phyloP scores from a whole-genome alignment of 2,888 invertebrate species.

The Scrobipalpa atriplicella region DNA sequence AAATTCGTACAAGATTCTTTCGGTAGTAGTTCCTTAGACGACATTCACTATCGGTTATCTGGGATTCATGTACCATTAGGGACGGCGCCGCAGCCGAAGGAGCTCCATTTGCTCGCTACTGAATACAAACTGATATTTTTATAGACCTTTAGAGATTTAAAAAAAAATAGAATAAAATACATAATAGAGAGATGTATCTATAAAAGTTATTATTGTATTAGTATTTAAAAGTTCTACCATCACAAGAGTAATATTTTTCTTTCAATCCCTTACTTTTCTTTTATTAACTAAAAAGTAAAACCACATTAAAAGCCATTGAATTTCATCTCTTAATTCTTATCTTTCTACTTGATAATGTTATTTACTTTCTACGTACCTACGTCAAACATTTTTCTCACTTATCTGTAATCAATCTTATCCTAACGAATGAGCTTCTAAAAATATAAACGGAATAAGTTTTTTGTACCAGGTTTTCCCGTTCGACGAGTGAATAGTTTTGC shows the following conservation, averaged over 20 bases:
- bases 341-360: no score
- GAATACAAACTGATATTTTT: conserved; percentile 1
- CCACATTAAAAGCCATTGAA: no score
- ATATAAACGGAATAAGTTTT: conserved; percentile 4
- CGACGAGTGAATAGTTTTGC: conserved; percentile 10
- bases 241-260: no score
- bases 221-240: no score
- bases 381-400: neutral
- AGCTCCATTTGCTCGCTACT: neutral
- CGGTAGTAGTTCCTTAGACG: conserved; percentile 24
- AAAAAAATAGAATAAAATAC: no score
- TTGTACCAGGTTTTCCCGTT: neutral
- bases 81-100: conserved; percentile 24
- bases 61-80: conserved; percentile 30
- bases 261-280: no score
- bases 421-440: neutral
- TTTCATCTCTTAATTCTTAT: no score
- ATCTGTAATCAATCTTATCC: neutral
- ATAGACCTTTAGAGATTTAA: neutral
- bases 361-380: no score
- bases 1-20: conserved; percentile 9
- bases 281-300: no score
- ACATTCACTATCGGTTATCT: conserved; percentile 29
- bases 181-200: no score
- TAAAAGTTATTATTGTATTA: no score